These are phyloP conservation scores for Anoplius nigerrimus DNA, from an alignment of 2,888 invertebrate genomes.

Conservation along the genomic window DNA sequence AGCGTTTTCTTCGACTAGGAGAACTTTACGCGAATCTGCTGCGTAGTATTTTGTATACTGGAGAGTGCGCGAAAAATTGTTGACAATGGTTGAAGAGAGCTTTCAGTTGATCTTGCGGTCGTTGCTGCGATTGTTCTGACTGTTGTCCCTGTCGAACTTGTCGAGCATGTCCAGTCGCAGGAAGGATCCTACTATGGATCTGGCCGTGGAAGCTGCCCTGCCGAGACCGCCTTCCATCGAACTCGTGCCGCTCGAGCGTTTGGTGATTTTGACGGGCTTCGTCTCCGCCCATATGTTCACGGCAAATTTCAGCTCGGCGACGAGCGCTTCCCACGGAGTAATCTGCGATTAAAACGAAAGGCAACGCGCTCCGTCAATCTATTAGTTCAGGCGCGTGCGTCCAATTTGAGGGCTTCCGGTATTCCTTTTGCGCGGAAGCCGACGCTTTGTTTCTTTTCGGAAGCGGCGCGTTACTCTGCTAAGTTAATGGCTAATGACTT, in stretches of 20 bases:
- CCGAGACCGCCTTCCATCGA: constrained; percentile 57
- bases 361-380: background rate
- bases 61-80: too few relatives aligned
- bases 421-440: background rate
- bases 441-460: background rate
- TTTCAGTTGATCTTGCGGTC: constrained; percentile 58
- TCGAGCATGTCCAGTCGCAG: constrained; percentile 67
- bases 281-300: constrained; percentile 84
- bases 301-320: constrained; percentile 83
- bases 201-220: constrained; percentile 61
- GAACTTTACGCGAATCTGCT: too few relatives aligned
- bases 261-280: constrained; percentile 79
- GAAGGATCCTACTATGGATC: constrained; percentile 68
- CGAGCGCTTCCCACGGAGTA: constrained; percentile 82
- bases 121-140: constrained; percentile 52
- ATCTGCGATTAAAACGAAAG: constrained; percentile 77
- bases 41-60: too few relatives aligned
- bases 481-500: too few relatives aligned
- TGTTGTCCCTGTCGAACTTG: constrained; percentile 66
- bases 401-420: background rate
- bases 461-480: background rate
- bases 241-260: constrained; percentile 53
- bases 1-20: too few relatives aligned
- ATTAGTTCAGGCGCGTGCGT: background rate
- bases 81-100: too few relatives aligned